phyloP scores from a whole-genome alignment of 2,797 vertebrate genomes.

The Coregonus suidteri region DNA sequence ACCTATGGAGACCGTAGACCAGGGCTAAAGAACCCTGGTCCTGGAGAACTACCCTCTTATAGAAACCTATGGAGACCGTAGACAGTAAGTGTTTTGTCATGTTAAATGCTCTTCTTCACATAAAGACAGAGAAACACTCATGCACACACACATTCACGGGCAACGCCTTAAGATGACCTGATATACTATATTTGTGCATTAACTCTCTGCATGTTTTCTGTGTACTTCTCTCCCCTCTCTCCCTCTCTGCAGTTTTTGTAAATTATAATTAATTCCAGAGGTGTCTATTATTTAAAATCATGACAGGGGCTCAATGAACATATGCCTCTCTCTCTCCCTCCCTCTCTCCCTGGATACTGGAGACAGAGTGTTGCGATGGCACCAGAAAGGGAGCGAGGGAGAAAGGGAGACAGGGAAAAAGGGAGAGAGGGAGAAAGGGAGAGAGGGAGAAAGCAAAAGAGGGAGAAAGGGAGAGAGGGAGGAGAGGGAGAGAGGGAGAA shows the following conservation, averaged over 20 bases:
- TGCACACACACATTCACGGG: not conserved
- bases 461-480: not conserved
- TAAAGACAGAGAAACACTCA: not conserved
- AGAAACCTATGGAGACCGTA: too few species aligned
- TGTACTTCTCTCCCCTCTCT: too few species aligned
- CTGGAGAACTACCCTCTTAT: too few species aligned
- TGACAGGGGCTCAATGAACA: not conserved
- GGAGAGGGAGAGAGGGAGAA: too few species aligned
- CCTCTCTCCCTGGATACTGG: not conserved
- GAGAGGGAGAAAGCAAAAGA: not conserved
- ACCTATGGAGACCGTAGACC: too few species aligned
- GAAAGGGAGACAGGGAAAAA: too few species aligned
- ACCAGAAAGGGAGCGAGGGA: conserved; percentile 15
- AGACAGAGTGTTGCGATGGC: too few species aligned
- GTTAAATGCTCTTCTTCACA: not conserved
- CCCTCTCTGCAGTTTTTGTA: not conserved
- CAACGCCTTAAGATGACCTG: not conserved
- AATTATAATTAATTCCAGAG: not conserved
- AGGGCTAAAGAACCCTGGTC: too few species aligned
- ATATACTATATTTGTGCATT: not conserved
- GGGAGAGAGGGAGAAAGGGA: not conserved
- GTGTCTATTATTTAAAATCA: not conserved
- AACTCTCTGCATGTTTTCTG: too few species aligned
- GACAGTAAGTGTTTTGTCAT: not conserved
- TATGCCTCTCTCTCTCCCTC: conserved; percentile 11